Evolutionary conservation across 2,113 vertebrate genomes (phyloP), one percentile per base, ranked within the genome.

Genomic region (Brachyhypopomus occidentalis): DNA sequence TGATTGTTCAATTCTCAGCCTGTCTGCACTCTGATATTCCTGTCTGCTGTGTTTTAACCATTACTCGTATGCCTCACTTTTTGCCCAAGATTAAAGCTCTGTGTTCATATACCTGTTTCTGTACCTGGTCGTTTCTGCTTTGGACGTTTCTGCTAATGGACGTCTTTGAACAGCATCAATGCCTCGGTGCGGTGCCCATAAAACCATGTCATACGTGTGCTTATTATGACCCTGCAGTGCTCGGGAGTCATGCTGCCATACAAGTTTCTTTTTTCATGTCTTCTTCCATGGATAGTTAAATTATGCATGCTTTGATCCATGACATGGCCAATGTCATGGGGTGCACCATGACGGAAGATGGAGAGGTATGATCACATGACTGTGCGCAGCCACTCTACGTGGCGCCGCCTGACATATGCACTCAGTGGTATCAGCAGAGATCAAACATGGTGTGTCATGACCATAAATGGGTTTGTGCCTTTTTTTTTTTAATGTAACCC

Each of bases 251-350:
- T 41, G n/a, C 55, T 70, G 79, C 73, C 79, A 52, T 55, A 25
- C 58, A 62, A 22, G 55, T 71, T 60, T 5, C 22, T 79, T n/a
- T 75, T 84, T 80, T 76, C 22, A 81, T 73, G 64, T 60, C 71
- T 27, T 74, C 58, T 59, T 82, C 55, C 25, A 45, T 0, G 5
- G 48, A 20, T 63, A 81, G 78, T 66, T 71, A 66, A 71, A 80
- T 84, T 78, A 72, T 72, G 52, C 41, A 60, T 73, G 75, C 78
- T 84, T 73, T 83, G 60, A 81, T 86, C 75, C 71, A 70, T 79
- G 75, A 78, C 78, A 81, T 27, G 22, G 63, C 45, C 78, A 74
- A 80, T 74, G 78, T 80, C 79, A 84, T 41, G 75, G 60, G 34
- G 72, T 76, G 72, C 58, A 60, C 41, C 60, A 66, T 72, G 84